These are phyloP conservation scores for Oceanodroma leucorhoa DNA, from an alignment of 2,797 vertebrate species.

Conservation along the genomic window DNA sequence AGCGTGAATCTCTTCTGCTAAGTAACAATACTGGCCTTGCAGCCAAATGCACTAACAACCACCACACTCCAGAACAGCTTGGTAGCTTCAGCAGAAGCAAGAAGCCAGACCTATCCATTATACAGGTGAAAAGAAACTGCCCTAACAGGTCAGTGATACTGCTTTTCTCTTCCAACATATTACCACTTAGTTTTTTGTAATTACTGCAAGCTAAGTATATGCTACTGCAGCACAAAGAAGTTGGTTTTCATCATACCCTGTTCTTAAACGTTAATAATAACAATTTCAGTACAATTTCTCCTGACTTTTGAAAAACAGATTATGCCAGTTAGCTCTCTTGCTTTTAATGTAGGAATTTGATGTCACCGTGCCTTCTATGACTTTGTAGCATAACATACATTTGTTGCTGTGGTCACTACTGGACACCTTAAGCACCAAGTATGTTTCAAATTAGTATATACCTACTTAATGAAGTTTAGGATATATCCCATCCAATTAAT, in stretches of 20 bases:
- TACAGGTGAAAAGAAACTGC: fast-evolving
- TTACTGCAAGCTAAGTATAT: fast-evolving
- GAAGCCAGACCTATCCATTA: background rate
- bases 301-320: background rate
- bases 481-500: background rate
- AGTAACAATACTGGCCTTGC: fast-evolving
- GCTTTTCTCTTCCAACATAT: fast-evolving
- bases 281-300: background rate
- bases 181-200: background rate
- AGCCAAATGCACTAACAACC: background rate
- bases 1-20: fast-evolving
- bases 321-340: background rate
- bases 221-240: background rate
- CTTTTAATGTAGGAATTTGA: background rate
- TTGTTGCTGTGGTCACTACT: too few species aligned
- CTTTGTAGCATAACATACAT: fast-evolving
- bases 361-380: background rate
- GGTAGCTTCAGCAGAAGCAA: background rate
- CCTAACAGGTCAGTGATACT: fast-evolving
- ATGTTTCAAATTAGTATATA: background rate
- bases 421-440: background rate
- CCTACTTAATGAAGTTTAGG: fast-evolving
- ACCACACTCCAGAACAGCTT: background rate
- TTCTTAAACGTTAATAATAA: background rate
- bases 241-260: fast-evolving